phyloP scores from a whole-genome alignment of 2,888 invertebrate genomes.

The Sinotaia quadrata region DNA sequence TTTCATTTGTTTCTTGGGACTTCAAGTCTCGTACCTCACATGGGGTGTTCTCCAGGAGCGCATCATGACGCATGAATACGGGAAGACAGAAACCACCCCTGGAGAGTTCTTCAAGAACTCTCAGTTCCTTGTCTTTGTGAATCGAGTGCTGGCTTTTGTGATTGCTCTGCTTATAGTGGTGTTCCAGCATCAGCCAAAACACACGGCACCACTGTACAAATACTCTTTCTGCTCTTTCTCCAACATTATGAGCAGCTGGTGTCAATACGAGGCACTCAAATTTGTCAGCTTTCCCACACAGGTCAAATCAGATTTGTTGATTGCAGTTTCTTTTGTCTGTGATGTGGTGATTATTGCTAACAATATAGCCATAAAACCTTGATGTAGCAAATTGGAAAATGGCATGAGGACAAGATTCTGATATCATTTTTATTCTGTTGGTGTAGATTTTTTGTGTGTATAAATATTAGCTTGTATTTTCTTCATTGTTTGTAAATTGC shows the following conservation, averaged over 20 bases:
- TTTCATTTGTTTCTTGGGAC: constrained; percentile 86
- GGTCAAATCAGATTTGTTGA: constrained; percentile 47
- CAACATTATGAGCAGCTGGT: constrained; percentile 99
- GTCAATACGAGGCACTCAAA: constrained; percentile 98
- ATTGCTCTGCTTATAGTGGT: constrained; percentile 58
- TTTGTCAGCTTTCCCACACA: constrained; percentile 98
- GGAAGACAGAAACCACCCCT: constrained; percentile 46
- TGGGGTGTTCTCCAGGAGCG: constrained; percentile 99
- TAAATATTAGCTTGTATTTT: no score
- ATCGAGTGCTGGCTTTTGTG: constrained; percentile 85
- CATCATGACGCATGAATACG: constrained; percentile 86
- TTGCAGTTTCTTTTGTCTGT: no score
- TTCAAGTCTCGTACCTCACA: constrained; percentile 91
- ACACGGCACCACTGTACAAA: constrained; percentile 91
- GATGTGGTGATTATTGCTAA: no score
- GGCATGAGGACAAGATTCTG: no score
- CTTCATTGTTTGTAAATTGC: no score
- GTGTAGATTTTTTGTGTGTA: no score
- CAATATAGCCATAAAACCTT: no score
- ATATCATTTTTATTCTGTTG: no score
- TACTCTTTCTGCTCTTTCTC: constrained; percentile 96
- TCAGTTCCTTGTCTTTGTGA: constrained; percentile 96
- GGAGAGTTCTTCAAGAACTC: constrained; percentile 88
- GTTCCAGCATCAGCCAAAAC: constrained; percentile 69
- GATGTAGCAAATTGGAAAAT: no score